phyloP scores from a whole-genome alignment of 92 coral and sea anemone species.

The Montipora capitata region DNA sequence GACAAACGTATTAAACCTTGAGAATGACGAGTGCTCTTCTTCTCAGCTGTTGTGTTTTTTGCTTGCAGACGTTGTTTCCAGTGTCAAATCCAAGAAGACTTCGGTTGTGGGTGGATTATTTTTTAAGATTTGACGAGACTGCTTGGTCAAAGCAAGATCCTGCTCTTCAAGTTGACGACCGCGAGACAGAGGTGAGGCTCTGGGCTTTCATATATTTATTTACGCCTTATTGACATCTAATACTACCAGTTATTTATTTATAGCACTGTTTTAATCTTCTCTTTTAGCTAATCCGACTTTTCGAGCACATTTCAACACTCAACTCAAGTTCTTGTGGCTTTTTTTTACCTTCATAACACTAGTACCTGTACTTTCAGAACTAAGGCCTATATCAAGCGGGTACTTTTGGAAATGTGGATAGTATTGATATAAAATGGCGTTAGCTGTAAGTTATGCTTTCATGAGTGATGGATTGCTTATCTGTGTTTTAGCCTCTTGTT shows the following conservation, averaged over 20 bases:
- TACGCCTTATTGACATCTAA: neutral
- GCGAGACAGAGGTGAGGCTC: constrained; percentile 65
- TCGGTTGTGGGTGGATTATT: constrained; percentile 95
- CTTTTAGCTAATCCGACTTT: too few species aligned
- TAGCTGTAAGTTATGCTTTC: too few species aligned
- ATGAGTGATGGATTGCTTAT: neutral
- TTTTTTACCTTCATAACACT: too few species aligned
- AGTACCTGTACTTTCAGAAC: too few species aligned
- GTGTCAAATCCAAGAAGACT: constrained; percentile 95
- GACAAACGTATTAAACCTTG: too few species aligned
- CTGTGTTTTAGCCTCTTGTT: constrained; percentile 35
- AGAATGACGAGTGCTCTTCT: too few species aligned
- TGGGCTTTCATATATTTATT: neutral
- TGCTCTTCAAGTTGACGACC: constrained; percentile 80
- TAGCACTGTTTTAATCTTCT: neutral
- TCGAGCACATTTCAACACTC: too few species aligned
- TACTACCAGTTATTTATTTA: neutral
- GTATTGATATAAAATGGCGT: too few species aligned
- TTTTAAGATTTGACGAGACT: constrained; percentile 96
- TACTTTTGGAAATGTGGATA: too few species aligned
- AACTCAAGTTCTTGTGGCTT: too few species aligned
- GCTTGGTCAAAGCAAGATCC: constrained; percentile 92
- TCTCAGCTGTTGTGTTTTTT: neutral
- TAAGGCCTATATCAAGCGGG: too few species aligned
- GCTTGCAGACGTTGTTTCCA: constrained; percentile 85